Conservation (phyloP, 2,797 vertebrate species). For the Gambelia wislizenii region DNA sequence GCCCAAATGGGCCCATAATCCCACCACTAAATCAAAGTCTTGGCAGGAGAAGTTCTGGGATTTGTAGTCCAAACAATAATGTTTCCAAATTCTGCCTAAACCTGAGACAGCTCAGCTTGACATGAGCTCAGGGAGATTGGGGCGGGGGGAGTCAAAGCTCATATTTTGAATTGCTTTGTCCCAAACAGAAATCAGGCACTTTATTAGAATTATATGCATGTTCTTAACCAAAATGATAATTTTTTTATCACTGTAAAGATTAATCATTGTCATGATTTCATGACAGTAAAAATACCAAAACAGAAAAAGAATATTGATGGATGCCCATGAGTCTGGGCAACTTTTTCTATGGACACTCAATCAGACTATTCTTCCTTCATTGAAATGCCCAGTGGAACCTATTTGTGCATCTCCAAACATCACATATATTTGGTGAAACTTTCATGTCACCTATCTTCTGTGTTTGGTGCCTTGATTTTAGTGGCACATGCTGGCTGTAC, state of each 20-base stretch:
- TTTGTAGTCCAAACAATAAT: no score
- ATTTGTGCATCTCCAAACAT: background rate
- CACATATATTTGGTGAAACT: background rate
- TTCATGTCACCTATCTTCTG: background rate
- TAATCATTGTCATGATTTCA: background rate
- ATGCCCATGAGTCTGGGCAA: background rate
- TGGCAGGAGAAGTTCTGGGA: no score
- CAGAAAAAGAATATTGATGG: background rate
- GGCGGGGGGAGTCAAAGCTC: no score
- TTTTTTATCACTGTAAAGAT: background rate
- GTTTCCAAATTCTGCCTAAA: no score
- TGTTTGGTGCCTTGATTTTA: background rate
- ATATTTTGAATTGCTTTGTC: background rate
- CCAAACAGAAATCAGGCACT: background rate
- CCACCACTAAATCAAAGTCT: no score
- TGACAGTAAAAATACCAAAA: background rate
- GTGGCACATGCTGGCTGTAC: background rate
- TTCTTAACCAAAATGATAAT: background rate
- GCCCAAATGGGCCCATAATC: no score
- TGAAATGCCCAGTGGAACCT: background rate
- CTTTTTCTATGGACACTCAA: background rate
- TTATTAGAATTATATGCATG: background rate
- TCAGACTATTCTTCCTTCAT: background rate
- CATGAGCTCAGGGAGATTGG: background rate
- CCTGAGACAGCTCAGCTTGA: no score